A percentile compares a stretch with the other conserved stretches of the same genome.
Conservation (phyloP, 2,888 invertebrate species). For the Volucella bombylans region DNA sequence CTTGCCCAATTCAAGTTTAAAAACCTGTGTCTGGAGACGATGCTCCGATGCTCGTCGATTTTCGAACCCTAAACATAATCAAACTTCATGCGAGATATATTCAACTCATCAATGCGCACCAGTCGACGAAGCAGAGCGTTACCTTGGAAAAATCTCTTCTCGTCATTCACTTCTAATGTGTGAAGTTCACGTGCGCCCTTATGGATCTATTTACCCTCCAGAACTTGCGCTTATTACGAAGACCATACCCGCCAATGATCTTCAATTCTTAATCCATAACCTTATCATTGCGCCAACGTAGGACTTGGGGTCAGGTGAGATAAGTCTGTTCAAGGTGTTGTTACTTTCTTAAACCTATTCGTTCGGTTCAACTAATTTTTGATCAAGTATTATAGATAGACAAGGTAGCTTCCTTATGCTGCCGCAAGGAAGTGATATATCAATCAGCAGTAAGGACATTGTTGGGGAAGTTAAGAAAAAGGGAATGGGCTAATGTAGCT, state of each 20-base stretch:
- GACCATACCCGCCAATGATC: conserved; percentile 99
- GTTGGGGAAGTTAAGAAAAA: too few relatives aligned
- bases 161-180: conserved; percentile 99
- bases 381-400: too few relatives aligned
- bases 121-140: conserved; percentile 98
- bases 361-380: conserved; percentile 76
- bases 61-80: conserved; percentile 99
- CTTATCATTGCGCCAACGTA: conserved; percentile 96
- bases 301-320: conserved; percentile 96
- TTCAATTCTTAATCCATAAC: conserved; percentile 99
- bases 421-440: too few relatives aligned
- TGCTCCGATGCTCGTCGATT: conserved; percentile 99
- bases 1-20: conserved; percentile 99
- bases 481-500: too few relatives aligned
- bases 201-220: conserved; percentile 99
- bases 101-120: conserved; percentile 98
- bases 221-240: conserved; percentile 99
- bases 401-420: too few relatives aligned
- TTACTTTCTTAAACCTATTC: conserved; percentile 78
- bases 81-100: conserved; percentile 99
- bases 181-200: conserved; percentile 99
- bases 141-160: conserved; percentile 98
- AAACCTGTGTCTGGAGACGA: conserved; percentile 98
- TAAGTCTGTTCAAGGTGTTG: conserved; percentile 95
- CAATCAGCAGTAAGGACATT: too few relatives aligned